Percentiles rank a stretch among this genome's conserved stretches.
phyloP scores from a whole-genome alignment of 2,797 vertebrate species.

The Parambassis ranga region DNA sequence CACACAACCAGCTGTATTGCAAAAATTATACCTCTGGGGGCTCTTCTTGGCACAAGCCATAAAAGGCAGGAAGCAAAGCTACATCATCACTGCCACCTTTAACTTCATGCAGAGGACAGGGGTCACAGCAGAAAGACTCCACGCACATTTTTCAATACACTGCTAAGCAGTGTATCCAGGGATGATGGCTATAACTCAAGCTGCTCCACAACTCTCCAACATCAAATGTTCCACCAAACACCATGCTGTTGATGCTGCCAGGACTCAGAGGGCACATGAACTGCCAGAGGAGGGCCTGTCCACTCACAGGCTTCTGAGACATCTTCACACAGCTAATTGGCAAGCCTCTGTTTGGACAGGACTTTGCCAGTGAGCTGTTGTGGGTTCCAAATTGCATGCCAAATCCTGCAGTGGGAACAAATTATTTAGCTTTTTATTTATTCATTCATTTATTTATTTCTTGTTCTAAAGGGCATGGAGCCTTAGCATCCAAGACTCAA shows the following conservation, averaged over 20 bases:
- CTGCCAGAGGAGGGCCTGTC: slow-evolving; percentile 29
- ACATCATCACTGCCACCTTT: not conserved
- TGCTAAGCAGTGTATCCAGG: not conserved
- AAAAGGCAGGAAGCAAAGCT: not conserved
- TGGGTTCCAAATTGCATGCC: slow-evolving; percentile 33
- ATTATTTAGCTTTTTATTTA: slow-evolving; percentile 18
- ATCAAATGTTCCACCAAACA: slow-evolving; percentile 16
- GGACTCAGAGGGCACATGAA: slow-evolving; percentile 25
- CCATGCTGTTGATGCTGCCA: slow-evolving; percentile 6
- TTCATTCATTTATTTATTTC: too few species aligned
- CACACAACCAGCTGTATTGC: not conserved
- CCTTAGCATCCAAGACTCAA: slow-evolving; percentile 8
- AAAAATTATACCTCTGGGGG: not conserved
- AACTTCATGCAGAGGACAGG: not conserved
- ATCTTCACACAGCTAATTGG: slow-evolving; percentile 51
- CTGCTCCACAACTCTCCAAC: not conserved
- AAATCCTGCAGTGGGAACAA: slow-evolving; percentile 48
- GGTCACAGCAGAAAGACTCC: not conserved
- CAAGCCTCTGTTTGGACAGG: slow-evolving; percentile 26
- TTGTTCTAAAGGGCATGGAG: slow-evolving; percentile 21
- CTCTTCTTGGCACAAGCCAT: not conserved
- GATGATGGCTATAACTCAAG: not conserved
- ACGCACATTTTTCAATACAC: not conserved
- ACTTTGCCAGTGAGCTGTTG: slow-evolving; percentile 33
- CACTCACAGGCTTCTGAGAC: slow-evolving; percentile 36